phyloP scores from a whole-genome alignment of 1,140 invertebrate species.

The Drosophila pseudoobscura region DNA sequence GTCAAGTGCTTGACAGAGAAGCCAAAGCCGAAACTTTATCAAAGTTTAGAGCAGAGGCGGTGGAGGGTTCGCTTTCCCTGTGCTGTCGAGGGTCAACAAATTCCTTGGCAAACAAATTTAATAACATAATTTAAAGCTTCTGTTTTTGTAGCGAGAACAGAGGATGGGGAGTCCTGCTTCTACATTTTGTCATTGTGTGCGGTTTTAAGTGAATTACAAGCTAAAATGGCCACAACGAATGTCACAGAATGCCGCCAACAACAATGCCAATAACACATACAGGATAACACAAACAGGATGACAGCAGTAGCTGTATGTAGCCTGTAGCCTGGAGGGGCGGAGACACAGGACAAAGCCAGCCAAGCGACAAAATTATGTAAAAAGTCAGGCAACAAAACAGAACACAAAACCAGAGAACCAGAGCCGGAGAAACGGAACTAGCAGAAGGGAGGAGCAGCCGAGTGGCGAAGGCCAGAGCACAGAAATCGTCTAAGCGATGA shows the following conservation, averaged over 20 bases:
- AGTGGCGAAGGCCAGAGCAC: constrained; percentile 23
- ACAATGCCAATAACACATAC: constrained; percentile 55
- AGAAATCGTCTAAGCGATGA: constrained; percentile 65
- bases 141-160: constrained; percentile 5
- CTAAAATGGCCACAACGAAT: constrained; percentile 61
- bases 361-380: constrained; percentile 79
- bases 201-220: constrained; percentile 78
- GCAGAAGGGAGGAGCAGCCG: background rate
- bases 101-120: constrained; percentile 45
- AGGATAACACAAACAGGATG: constrained; percentile 54
- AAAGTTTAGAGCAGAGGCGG: constrained; percentile 13
- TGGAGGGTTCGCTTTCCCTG: background rate
- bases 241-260: constrained; percentile 52
- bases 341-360: constrained; percentile 67
- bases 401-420: constrained; percentile 33
- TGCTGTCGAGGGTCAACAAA: constrained; percentile 2
- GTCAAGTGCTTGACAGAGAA: constrained; percentile 28
- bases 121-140: constrained; percentile 62
- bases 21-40: constrained; percentile 21
- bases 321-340: background rate
- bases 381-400: constrained; percentile 69
- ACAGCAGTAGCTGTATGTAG: constrained; percentile 19
- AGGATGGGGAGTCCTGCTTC: constrained; percentile 6
- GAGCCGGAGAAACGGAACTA: background rate
- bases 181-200: constrained; percentile 69